phyloP scores from a whole-genome alignment of 2,888 invertebrate genomes.

The Anorthoa munda region DNA sequence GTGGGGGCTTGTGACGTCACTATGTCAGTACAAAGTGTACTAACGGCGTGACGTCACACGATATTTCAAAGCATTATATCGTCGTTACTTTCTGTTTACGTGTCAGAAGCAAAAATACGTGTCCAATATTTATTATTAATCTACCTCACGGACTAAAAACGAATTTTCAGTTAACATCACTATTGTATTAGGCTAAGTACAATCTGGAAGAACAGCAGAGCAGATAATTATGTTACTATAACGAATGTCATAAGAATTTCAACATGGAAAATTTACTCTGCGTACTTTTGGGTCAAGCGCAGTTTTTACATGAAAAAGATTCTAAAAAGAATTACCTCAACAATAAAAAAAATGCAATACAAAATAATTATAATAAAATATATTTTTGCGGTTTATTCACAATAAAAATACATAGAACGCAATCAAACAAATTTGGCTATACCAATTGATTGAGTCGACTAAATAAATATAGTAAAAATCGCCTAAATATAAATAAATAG shows the following conservation, averaged over 20 bases:
- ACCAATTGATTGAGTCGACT: constrained; percentile 2
- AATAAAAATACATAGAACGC: constrained; percentile 37
- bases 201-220: not conserved
- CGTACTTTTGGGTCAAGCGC: not conserved
- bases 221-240: not conserved
- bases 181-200: too few species aligned
- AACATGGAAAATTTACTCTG: not conserved
- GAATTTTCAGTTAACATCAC: too few species aligned
- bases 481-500: constrained; percentile 8
- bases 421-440: constrained; percentile 5
- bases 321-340: not conserved
- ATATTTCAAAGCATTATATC: too few species aligned
- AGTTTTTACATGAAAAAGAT: not conserved
- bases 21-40: too few species aligned
- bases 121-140: too few species aligned
- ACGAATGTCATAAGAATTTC: not conserved
- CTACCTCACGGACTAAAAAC: too few species aligned
- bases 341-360: constrained; percentile 16
- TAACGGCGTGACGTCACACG: too few species aligned
- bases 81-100: too few species aligned
- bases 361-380: not conserved
- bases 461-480: constrained; percentile 9
- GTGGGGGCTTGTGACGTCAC: too few species aligned
- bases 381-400: not conserved
- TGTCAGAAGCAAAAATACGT: too few species aligned